phyloP scores from a whole-genome alignment of 1,140 invertebrate genomes.

The Apis dorsata region DNA sequence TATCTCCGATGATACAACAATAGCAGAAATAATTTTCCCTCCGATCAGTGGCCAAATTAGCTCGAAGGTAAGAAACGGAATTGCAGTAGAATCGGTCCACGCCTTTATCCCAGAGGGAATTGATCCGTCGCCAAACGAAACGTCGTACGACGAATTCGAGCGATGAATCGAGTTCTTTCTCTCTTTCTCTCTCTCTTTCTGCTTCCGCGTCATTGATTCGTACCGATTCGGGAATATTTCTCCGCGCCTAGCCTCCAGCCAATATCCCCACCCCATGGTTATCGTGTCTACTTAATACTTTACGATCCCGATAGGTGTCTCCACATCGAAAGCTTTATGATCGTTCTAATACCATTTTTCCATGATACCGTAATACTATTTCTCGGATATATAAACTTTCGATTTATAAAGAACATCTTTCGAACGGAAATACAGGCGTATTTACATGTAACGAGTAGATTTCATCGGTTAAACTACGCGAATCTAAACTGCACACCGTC shows the following conservation, averaged over 20 bases:
- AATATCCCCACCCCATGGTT: constrained; percentile 35
- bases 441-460: too few species aligned
- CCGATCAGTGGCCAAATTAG: too few species aligned
- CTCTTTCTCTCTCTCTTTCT: too few species aligned
- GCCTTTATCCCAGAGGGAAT: constrained; percentile 6
- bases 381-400: too few species aligned
- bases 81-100: background rate
- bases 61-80: background rate
- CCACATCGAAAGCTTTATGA: constrained; percentile 18
- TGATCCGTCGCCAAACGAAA: constrained; percentile 28
- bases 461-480: background rate
- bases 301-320: constrained; percentile 39
- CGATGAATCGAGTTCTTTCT: constrained; percentile 39
- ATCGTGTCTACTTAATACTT: constrained; percentile 54
- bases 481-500: constrained; percentile 1
- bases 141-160: constrained; percentile 44
- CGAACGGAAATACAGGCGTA: too few species aligned
- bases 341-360: constrained; percentile 15
- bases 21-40: background rate
- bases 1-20: background rate
- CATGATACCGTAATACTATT: too few species aligned
- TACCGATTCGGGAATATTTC: constrained; percentile 40
- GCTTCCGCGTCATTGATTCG: constrained; percentile 52
- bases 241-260: background rate
- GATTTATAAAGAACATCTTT: too few species aligned